Evolutionary conservation across 2,797 vertebrate species (phyloP).

Genomic region (Muscicapa comitata): DNA sequence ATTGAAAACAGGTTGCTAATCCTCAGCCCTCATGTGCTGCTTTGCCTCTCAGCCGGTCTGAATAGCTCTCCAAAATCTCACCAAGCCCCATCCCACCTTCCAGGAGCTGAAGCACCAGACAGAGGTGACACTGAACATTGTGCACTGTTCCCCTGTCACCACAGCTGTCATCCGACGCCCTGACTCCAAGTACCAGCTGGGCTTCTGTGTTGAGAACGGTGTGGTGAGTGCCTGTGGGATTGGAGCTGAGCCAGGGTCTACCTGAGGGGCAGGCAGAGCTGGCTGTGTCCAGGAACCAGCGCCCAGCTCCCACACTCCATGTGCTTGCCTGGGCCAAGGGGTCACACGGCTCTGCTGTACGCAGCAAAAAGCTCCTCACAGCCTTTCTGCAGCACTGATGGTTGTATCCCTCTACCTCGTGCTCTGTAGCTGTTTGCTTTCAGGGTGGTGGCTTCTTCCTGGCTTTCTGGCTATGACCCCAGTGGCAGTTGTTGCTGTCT

Average conservation of each 20-base stretch:
- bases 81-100: neutral
- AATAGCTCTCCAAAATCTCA: neutral
- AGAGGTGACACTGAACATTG: conserved; percentile 87
- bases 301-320: fast-evolving
- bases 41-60: fast-evolving
- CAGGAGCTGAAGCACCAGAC: conserved; percentile 89
- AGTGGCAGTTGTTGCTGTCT: neutral
- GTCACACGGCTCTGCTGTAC: neutral
- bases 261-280: neutral
- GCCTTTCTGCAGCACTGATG: neutral
- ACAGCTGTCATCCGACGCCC: conserved; percentile 91
- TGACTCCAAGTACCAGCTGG: conserved; percentile 88
- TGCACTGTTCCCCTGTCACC: conserved; percentile 94
- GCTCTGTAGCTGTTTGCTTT: neutral
- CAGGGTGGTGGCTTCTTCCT: neutral
- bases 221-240: conserved; percentile 76
- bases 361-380: neutral
- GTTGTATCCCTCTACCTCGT: neutral
- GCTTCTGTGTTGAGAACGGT: conserved; percentile 95
- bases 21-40: neutral
- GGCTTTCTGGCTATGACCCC: neutral
- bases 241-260: neutral
- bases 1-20: neutral
- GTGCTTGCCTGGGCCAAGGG: neutral
- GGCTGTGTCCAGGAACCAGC: neutral